phyloP scores from a whole-genome alignment of 1,140 invertebrate species.

The Neoseiulus cucumeris region DNA sequence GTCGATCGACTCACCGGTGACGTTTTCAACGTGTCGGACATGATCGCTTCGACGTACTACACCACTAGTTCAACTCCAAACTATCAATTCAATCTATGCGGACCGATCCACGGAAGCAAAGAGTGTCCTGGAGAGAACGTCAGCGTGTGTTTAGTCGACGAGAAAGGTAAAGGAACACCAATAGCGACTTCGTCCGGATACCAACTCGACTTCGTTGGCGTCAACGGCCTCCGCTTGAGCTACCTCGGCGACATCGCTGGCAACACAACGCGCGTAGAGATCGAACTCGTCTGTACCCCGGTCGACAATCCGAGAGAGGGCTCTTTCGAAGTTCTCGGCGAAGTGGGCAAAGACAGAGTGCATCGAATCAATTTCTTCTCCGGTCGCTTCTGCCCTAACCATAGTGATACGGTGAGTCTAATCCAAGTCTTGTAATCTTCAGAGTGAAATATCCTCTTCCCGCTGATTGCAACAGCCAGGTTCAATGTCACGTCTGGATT shows the following conservation, averaged over 20 bases:
- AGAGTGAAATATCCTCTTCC: too few species aligned
- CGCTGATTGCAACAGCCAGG: too few species aligned
- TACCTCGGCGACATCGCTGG: constrained; percentile 20
- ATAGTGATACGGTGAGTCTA: background rate
- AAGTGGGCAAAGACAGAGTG: background rate
- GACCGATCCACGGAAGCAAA: background rate
- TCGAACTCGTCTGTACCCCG: background rate
- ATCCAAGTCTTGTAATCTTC: too few species aligned
- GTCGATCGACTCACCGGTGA: constrained; percentile 22
- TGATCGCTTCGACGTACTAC: background rate
- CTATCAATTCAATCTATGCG: background rate
- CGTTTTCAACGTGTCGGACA: background rate
- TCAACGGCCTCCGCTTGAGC: constrained; percentile 51
- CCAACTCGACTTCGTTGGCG: constrained; percentile 42
- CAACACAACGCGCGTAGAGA: background rate
- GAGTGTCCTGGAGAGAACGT: background rate
- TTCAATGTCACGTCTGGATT: too few species aligned
- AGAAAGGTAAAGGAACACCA: background rate
- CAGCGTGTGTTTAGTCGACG: background rate
- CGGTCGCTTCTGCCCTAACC: background rate
- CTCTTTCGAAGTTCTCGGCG: background rate
- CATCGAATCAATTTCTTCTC: background rate
- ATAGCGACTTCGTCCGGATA: background rate
- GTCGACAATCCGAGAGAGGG: background rate
- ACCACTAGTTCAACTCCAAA: background rate